Evolutionary conservation across 2,797 vertebrate species (phyloP).

Genomic region (Phalloptychus januarius): DNA sequence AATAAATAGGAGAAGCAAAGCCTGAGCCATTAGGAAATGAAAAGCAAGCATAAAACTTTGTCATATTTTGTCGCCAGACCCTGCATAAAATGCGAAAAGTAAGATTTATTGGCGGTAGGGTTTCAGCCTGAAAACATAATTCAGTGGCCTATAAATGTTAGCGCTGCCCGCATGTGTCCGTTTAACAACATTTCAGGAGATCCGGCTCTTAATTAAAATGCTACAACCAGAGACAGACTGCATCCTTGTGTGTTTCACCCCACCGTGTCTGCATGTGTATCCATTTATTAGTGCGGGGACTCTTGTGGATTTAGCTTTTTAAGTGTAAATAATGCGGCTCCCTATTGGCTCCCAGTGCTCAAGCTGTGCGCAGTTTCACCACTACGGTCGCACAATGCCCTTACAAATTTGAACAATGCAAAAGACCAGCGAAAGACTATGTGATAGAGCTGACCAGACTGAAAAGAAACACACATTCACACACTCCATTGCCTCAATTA

Average conservation of each 20-base stretch:
- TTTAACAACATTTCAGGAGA: conserved; percentile 54
- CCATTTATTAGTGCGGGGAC: background rate
- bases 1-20: conserved; percentile 40
- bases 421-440: background rate
- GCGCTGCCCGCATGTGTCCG: conserved; percentile 35
- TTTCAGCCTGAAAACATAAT: conserved; percentile 61
- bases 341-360: conserved; percentile 22
- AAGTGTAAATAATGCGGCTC: conserved; percentile 49
- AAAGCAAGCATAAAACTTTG: conserved; percentile 60
- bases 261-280: conserved; percentile 7
- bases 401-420: conserved; percentile 18
- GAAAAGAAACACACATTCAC: conserved; percentile 48
- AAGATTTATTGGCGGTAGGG: conserved; percentile 69
- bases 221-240: conserved; percentile 32
- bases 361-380: conserved; percentile 30
- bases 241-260: conserved; percentile 44
- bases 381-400: conserved; percentile 11
- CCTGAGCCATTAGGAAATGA: conserved; percentile 70
- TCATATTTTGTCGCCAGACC: conserved; percentile 69
- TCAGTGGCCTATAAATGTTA: conserved; percentile 54
- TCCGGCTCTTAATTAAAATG: conserved; percentile 69
- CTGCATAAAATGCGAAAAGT: conserved; percentile 64
- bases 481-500: conserved; percentile 68
- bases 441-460: conserved; percentile 40
- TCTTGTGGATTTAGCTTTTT: conserved; percentile 24